phyloP scores from a whole-genome alignment of 2,113 vertebrate genomes.

The Oceanites oceanicus region DNA sequence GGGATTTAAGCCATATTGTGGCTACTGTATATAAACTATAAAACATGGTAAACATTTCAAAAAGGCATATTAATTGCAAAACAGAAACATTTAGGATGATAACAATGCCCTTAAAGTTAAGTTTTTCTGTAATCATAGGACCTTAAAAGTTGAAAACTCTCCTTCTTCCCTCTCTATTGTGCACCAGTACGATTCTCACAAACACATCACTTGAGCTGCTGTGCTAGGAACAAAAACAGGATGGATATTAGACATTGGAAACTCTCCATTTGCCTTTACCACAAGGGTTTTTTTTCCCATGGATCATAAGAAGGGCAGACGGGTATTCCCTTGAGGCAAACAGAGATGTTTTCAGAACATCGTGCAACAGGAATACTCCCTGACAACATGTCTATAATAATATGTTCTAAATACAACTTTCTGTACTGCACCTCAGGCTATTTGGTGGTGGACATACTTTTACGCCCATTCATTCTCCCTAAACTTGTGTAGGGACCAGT shows the following conservation, averaged over 20 bases:
- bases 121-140: neutral
- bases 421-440: conserved; percentile 28
- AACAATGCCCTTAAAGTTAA: neutral
- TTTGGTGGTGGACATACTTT: conserved; percentile 17
- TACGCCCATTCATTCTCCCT: neutral
- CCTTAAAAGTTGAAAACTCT: neutral
- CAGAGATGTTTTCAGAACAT: conserved; percentile 63
- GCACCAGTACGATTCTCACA: neutral
- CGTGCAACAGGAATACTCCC: conserved; percentile 36
- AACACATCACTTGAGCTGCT: neutral
- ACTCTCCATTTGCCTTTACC: conserved; percentile 42
- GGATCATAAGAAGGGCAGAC: conserved; percentile 43
- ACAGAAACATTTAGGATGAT: neutral
- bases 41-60: neutral
- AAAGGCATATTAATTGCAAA: neutral
- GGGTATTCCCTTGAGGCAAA: conserved; percentile 51
- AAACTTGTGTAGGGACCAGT: neutral
- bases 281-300: conserved; percentile 33
- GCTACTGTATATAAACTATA: neutral
- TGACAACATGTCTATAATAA: conserved; percentile 49
- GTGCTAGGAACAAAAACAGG: conserved; percentile 43
- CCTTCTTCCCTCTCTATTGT: neutral
- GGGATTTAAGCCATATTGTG: neutral
- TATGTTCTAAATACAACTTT: conserved; percentile 20
- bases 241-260: conserved; percentile 50